Base-by-base conservation (phyloP, 1,140 invertebrate species). In the Zaprionus tsacasi region DNA sequence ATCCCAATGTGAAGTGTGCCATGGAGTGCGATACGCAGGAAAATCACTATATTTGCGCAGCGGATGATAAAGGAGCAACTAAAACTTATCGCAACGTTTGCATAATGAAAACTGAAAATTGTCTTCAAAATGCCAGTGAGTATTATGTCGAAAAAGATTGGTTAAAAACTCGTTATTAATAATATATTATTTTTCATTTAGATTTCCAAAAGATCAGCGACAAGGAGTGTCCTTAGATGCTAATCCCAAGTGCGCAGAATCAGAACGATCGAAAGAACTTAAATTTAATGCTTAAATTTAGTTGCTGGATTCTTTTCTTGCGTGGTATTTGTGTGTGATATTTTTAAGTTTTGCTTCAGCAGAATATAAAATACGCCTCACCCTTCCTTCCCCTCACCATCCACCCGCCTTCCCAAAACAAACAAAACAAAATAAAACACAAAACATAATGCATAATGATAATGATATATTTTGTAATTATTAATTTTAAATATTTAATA, bases 251-350 rank as follows among this genome's bases (percentile, higher is more conserved):
- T 57, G 70, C 64, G 63, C 75, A 67, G 50, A 66, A 66, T 59
- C 63, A 54, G 48, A 76, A 64, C 36, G 30, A 66, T 73, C 64
- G 65, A 67, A 78, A 52, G 21, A 89, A 82, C 72, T 88, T 79
- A 77, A 78, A 73, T 64, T 71, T 72, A 59, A 67, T 55, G 45
- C 38, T 45, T 63, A 8, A 65, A 55, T 54, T 68, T 60, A 45
- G 65, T 61, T 69, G 50, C 56, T 61, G 27, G 58, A 52, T 68
- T 69, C 55, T 72, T 66, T 71, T 86, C 67, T 90, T 81, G 74
- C 86, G 82, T 91, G 79, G 82, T 91, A 90, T 82, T 82, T 82
- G 87, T 91, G 88, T 91, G 89, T 91, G 89, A 91, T 91, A 91
- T 91, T 91, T 88, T 91, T 91, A 89, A 91, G 89, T 78, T 91